Evolutionary conservation across 23 tunicate species (phyloP), one percentile per base, ranked within the genome.

Genomic region (Phallusia fumigata): DNA sequence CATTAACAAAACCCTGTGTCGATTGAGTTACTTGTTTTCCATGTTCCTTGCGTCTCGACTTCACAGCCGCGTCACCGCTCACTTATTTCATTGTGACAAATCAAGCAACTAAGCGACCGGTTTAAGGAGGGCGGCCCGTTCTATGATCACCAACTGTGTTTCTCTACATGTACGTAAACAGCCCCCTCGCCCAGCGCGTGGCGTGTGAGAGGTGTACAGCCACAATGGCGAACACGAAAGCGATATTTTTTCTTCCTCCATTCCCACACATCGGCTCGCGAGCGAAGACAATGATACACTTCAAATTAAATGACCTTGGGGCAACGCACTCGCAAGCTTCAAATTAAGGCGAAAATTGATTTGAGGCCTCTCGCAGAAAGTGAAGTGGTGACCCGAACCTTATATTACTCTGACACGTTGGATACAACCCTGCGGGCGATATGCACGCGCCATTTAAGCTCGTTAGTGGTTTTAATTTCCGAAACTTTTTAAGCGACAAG

Each of bases 251-350:
- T 22, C 69, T 1, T 2, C 69, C 28, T 58, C 28, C 26, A 58
- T 58, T 58, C 69, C 69, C 69, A 58, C 69, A 58, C 69, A 21
- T 58, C 26, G 69, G 69, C 16, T 24, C 15, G 15, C 16, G 16
- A 58, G 69, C 69, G 69, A 24, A 13, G 15, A 58, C 69, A 58
- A 58, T 58, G 28, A 58, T 58, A 58, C 69, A 58, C 69, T 58
- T 58, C 15, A 58, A 24, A 58, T 13, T 24, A 58, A 51, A 58
- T 58, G 69, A 58, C 69, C 69, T 58, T 58, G 69, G 69, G 69
- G 69, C 69, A 24, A 22, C 28, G 69, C 69, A 24, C 58, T 15
- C 58, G 58, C 15, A 51, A 51, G 58, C 58, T 18, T 15, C 58
- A 18, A 51, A 58, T 58, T 58, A 13, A 58, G 69, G 47, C 28